Conservation (phyloP, 2,888 invertebrate genomes). For the Dasysyrphus albostriatus region DNA sequence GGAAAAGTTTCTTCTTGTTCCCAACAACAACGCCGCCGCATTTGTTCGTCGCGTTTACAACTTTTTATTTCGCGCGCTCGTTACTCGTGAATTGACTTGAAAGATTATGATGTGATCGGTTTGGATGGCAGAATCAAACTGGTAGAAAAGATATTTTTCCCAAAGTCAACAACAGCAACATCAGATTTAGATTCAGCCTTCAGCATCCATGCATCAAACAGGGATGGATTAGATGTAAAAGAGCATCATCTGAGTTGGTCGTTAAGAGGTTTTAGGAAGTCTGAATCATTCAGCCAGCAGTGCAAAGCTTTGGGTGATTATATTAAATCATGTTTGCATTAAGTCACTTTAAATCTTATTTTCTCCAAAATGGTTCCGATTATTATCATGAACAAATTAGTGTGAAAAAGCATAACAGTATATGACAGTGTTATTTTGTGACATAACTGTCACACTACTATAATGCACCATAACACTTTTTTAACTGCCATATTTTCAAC, state of each 20-base stretch:
- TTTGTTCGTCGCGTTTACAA: constrained; percentile 12
- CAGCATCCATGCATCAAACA: constrained; percentile 22
- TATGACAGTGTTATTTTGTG: too few species aligned
- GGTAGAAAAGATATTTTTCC: constrained; percentile 63
- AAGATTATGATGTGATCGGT: constrained; percentile 65
- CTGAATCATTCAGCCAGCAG: too few species aligned
- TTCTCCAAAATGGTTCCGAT: too few species aligned
- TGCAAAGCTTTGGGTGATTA: too few species aligned
- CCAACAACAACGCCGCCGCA: background rate
- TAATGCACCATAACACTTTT: too few species aligned
- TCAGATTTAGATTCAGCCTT: constrained; percentile 21
- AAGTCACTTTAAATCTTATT: too few species aligned
- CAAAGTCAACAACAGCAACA: constrained; percentile 50
- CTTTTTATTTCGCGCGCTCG: constrained; percentile 54
- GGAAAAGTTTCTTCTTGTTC: constrained; percentile 52
- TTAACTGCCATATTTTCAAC: too few species aligned
- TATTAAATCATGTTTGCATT: too few species aligned
- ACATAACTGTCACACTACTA: too few species aligned
- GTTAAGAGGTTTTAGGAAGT: too few species aligned
- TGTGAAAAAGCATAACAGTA: too few species aligned
- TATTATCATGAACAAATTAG: too few species aligned
- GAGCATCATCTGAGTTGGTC: background rate
- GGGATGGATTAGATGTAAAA: background rate
- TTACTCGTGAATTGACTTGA: constrained; percentile 33
- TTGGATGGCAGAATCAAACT: constrained; percentile 70